Evolutionary conservation across 1,140 invertebrate species (phyloP), one percentile per base, ranked within the genome.

Genomic region (Lordiphosa collinella): DNA sequence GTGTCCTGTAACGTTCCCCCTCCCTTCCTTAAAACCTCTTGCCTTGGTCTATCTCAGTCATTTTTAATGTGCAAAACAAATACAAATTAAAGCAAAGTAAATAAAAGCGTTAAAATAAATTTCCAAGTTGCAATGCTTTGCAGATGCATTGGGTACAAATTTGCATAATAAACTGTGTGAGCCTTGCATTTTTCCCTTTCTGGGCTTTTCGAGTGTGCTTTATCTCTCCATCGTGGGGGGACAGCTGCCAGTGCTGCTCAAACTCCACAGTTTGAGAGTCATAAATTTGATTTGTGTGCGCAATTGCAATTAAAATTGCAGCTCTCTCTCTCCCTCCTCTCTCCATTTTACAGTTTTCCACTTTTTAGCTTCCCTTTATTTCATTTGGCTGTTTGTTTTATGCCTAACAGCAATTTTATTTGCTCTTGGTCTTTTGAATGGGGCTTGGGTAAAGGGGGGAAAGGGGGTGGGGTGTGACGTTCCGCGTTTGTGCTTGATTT

Each of bases 1-100:
- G 18, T 37, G 16, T 11, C 22, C 11, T 16, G 32, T 0, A 13
- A 3, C n/a, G 7, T 6, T 2, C 3, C 31, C n/a, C 1, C 40
- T 22, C 32, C 9, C 11, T 0, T 3, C 10, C 10, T 9, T 2
- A 8, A 12, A 13, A 14, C 10, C 25, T 43, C 14, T 31, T 14
- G 2, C 9, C 35, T 4, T 25, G 4, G 3, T 29, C 11, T 34
- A 16, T 43, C 18, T n/a, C 6, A 54, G 54, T 66, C 60, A 62
- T 70, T 66, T 69, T 57, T 66, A 68, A 71, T 71, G 68, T 58
- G 64, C 32, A 54, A 63, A 71, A 71, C 64, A 71, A 71, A 71
- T 68, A 68, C 49, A 63, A 71, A 71, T 71, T 71, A 68, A 71
- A 71, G 64, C 59, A 68, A 55, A 67, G 64, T 63, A 71, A 71